Percentiles rank a stretch among this genome's conserved stretches.
phyloP scores from a whole-genome alignment of 2,113 vertebrate genomes.

The Halcyon senegalensis region DNA sequence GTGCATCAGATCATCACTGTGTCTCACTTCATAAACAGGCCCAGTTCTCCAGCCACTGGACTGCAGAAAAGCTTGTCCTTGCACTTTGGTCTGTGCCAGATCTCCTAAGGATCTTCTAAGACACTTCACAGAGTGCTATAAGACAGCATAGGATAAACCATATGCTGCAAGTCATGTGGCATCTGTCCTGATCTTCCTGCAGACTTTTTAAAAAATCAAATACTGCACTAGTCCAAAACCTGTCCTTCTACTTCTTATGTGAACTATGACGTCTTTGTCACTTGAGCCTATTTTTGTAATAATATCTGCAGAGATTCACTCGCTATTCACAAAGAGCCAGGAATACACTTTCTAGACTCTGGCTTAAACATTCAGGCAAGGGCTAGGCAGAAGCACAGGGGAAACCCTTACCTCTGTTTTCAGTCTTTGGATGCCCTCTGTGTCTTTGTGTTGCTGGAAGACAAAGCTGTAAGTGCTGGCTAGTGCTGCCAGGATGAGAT shows the following conservation, averaged over 20 bases:
- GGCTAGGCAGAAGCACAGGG: neutral
- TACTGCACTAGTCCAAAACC: neutral
- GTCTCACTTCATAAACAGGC: neutral
- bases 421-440: neutral
- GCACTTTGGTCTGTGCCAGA: neutral
- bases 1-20: neutral
- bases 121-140: rapidly evolving
- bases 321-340: neutral
- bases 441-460: neutral
- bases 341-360: neutral
- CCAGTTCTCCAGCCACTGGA: neutral
- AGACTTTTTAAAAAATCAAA: neutral
- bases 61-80: neutral
- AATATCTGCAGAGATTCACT: neutral
- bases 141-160: too few species aligned
- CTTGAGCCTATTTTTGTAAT: neutral
- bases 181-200: neutral
- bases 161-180: rapidly evolving
- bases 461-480: neutral
- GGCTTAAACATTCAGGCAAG: neutral
- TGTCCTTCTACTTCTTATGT: neutral
- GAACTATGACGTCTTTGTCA: neutral
- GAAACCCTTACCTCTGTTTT: neutral
- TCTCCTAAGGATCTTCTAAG: neutral
- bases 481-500: neutral